These are phyloP conservation scores for Prunella himalayana DNA, from an alignment of 2,113 vertebrate species.

Conservation along the genomic window DNA sequence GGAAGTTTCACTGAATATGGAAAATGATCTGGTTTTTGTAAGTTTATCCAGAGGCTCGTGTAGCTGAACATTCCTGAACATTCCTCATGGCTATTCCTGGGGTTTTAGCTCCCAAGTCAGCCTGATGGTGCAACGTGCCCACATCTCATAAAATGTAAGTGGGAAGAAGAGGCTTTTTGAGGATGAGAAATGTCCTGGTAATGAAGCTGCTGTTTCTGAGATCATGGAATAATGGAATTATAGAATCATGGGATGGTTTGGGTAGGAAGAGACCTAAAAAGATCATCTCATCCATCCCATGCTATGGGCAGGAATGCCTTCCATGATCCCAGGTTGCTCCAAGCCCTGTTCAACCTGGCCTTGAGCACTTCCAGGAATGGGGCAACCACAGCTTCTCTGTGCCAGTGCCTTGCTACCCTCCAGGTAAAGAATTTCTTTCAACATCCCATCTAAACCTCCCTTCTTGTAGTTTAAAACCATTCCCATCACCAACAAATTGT, in stretches of 20 bases:
- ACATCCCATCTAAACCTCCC: neutral
- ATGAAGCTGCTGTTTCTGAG: neutral
- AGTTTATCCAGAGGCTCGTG: neutral
- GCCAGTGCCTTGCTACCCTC: neutral
- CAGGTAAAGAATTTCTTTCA: neutral
- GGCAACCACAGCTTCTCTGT: neutral
- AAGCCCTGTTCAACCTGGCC: accelerated
- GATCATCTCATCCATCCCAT: neutral
- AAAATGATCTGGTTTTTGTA: neutral
- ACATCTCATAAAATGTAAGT: neutral
- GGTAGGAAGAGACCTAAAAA: neutral
- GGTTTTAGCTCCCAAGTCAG: neutral
- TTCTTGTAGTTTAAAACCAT: neutral
- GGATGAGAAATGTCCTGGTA: neutral
- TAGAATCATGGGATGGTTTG: neutral
- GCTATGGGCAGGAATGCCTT: neutral
- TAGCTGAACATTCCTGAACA: neutral
- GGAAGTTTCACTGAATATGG: neutral
- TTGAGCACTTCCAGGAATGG: neutral
- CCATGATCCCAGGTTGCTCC: neutral
- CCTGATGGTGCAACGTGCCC: accelerated
- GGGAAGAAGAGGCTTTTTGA: neutral
- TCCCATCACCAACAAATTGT: neutral
- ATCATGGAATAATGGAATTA: neutral
- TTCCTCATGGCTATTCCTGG: neutral